Evolutionary conservation across 2,888 invertebrate genomes (phyloP), one percentile per base, ranked within the genome.

Genomic region (Eledone cirrhosa): DNA sequence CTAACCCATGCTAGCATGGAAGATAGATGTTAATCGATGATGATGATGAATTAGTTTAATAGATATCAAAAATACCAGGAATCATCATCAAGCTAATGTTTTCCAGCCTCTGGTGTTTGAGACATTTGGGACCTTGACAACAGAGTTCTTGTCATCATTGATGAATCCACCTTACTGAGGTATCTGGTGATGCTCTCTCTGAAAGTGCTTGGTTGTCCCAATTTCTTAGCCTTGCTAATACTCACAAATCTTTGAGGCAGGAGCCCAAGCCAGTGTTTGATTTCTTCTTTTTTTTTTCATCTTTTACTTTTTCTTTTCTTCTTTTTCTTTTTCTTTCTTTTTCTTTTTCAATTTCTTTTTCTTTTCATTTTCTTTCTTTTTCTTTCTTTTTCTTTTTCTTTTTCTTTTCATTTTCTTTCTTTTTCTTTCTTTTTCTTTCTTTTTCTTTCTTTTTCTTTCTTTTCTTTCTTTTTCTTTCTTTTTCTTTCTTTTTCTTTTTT

Each of bases 351-450:
- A 95, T 0, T 95, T 94, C 83, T 97, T 95, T 80, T 97, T 93
- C 87, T 95, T 95, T 87, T 97, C 29, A 13, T 48, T 81, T 76
- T 5, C 19, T 78, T 29, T 59, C 14, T 77, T 74, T 78, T 48
- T 78, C 59, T 19, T 14, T 63, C 27, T 59, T 33, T 78, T 75
- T 48, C 47, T 33, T 5, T 33, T 74, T 41, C 88, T 87, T 85
- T 91, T 91, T 80, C 96, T 95, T 0, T 95, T 94, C 83, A 97
- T 95, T 80, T 96, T 93, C 87, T 95, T 95, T 86, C 97, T 94
- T 92, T 97, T 97, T 78, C 94, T 93, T 81, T 94, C 93, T 88
- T 96, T 94, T 48, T 69, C n/a, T 11, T 76, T 48, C n/a, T 75
- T n/a, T 65, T 29, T 47, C 59, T 3, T 65, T 65, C 31, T n/a